A percentile compares a stretch with the other conserved stretches of the same genome.
Evolutionary conservation across 1,140 invertebrate genomes (phyloP).

Genomic region (Drosophila punjabiensis): DNA sequence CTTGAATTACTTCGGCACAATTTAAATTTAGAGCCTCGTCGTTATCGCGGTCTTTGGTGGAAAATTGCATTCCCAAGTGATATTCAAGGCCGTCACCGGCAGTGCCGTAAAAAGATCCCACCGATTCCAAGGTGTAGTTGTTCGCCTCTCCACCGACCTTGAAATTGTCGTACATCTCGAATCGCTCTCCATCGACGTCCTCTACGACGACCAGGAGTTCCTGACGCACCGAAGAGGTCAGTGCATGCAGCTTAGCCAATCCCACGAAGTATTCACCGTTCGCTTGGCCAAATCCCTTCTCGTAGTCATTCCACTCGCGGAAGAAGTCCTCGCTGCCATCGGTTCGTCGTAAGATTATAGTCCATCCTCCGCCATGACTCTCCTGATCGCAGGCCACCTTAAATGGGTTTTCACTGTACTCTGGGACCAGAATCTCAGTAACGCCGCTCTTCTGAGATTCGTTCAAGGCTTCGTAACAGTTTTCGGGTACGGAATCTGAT

Average conservation of each 20-base stretch:
- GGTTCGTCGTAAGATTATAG: neutral
- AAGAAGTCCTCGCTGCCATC: conserved; percentile 11
- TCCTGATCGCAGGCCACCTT: conserved; percentile 12
- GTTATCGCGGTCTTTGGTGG: neutral
- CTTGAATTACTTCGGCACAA: neutral
- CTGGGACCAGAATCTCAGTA: neutral
- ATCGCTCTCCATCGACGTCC: neutral
- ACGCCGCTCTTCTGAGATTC: neutral
- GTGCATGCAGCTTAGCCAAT: neutral
- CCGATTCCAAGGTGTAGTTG: neutral
- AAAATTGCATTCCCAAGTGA: neutral
- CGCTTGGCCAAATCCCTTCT: neutral
- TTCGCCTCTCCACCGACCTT: neutral
- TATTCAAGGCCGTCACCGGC: neutral
- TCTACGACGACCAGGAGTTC: neutral
- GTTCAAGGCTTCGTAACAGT: conserved; percentile 4
- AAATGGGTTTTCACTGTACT: neutral
- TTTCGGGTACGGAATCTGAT: neutral
- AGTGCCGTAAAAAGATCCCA: neutral
- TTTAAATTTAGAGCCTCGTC: neutral
- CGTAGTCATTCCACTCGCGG: conserved; percentile 1
- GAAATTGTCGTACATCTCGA: neutral
- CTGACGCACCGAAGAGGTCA: neutral
- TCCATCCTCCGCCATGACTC: conserved; percentile 1
- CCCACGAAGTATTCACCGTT: conserved; percentile 6